Base-by-base conservation (phyloP, 2,113 vertebrate species). In the Xyliphius kryptos region DNA sequence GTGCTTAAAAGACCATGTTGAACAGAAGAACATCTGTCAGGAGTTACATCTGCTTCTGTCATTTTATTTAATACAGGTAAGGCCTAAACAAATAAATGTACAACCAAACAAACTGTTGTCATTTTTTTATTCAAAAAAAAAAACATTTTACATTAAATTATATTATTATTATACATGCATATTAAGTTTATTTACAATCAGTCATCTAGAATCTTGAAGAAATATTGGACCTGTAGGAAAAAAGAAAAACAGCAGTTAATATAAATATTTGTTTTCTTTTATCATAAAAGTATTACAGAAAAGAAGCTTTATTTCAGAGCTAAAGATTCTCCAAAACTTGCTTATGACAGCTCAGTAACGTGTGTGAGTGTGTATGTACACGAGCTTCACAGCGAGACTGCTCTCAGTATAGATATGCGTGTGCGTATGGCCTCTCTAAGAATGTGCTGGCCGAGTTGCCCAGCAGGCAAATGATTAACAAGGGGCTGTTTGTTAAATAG, bases 1-100 rank as follows among this genome's bases (percentile, higher is more conserved):
- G 87, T 90, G 89, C 90, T 89, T 88, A 43, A 66, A 88, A 90
- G 80, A 88, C 88, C 90, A 86, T 91, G 94, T 92, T 88, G 82
- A 88, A 91, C 89, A 91, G 88, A 80, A 91, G 88, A 93, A 91
- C 79, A 89, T 80, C 81, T 88, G 85, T 89, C 90, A 89, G 86
- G 87, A 92, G 89, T 88, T 77, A 9, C 81, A 63, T 86, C 87
- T 88, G 87, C 89, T 92, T 89, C 91, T 91, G 91, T 90, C 87
- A 89, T 92, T 91, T 86, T 95, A 91, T 92, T 93, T 91, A 88
- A 92, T 93, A 91, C 89, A 90, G 89, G 85, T 89, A 84, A 92
- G 90, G 91, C 88, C 92, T 90, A 87, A 91, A 84, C 90, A 97
- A 79, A 87, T 86, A 89, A 88, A 85, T 75, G 64, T 72, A 83